Base-by-base conservation (phyloP, 1,140 invertebrate species). In the Scylla paramamosain region DNA sequence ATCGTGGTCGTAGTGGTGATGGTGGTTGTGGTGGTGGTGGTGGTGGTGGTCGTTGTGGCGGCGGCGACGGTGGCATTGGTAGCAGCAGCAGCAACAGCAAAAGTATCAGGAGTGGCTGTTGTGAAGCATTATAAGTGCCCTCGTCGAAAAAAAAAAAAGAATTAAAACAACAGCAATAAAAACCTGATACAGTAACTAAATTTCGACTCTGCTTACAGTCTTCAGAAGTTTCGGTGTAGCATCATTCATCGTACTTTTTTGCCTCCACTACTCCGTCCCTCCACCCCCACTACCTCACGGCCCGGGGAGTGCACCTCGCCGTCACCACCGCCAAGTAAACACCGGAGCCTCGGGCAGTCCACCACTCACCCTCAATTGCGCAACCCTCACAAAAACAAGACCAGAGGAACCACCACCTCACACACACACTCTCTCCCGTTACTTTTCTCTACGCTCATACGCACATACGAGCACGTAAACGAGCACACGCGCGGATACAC, bases 291-390 rank as follows among this genome's bases (percentile, higher is more conserved):
- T n/a, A 0, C n/a, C 67, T n/a, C n/a, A 77, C 20, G 67, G 7
- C 67, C 67, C n/a, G 25, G 10, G 52, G 52, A 59, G 52, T 59
- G 0, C 12, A 59, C 52, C 67, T 77, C 67, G 67, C n/a, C 25
- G 67, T n/a, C 67, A 77, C 67, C 67, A 77, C 25, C 67, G n/a
- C 67, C 67, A n/a, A 77, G 67, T 77, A 77, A 77, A 77, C 67
- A 77, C 12, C 52, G 52, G 52, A 59, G 67, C 67, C 67, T n/a
- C 67, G 67, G 67, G 32, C 86, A n/a, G 20, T 10, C 31, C 0
- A 46, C 86, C 14, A 88, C 86, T 46, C 86, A 88, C 86, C 86
- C 45, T 25, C 86, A 16, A 25, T 88, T 88, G 86, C 45, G 31
- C 31, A 88, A 39, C 86, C 0, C 4, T 20, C 67, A 77, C 67